Evolutionary conservation across 2,113 vertebrate species (phyloP).

Genomic region (Mustela nigripes): DNA sequence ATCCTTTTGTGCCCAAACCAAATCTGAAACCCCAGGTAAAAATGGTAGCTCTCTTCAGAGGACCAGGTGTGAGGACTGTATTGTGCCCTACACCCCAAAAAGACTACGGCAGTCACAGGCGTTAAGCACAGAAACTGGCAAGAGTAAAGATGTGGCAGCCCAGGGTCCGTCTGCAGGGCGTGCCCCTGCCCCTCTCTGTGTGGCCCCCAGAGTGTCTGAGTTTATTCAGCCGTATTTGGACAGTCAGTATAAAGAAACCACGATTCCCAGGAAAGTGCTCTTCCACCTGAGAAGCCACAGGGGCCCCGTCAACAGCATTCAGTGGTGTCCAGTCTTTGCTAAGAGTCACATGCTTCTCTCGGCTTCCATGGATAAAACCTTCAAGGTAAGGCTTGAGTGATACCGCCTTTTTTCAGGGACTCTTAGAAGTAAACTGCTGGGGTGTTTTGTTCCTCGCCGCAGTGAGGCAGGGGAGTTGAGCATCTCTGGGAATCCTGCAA

Average conservation of each 20-base stretch:
- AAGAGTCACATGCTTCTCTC: constrained; percentile 96
- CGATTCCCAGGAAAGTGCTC: constrained; percentile 89
- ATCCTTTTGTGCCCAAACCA: not conserved
- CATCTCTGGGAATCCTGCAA: rapidly evolving
- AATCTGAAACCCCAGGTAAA: not conserved
- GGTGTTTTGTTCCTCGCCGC: rapidly evolving
- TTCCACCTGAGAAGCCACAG: constrained; percentile 91
- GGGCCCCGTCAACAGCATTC: constrained; percentile 92
- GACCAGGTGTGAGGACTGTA: constrained; percentile 74
- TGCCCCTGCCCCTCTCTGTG: not conserved
- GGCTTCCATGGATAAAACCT: constrained; percentile 96
- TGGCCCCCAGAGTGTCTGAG: constrained; percentile 87
- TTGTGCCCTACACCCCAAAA: constrained; percentile 95
- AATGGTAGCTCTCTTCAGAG: constrained; percentile 61
- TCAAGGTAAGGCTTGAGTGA: constrained; percentile 91
- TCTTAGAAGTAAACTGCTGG: not conserved
- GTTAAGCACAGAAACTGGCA: not conserved
- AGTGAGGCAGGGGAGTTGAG: rapidly evolving
- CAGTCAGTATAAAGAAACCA: constrained; percentile 83
- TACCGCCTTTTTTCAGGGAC: not conserved
- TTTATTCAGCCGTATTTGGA: constrained; percentile 91
- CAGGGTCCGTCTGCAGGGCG: not conserved
- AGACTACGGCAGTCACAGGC: constrained; percentile 87
- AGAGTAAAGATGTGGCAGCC: constrained; percentile 7
- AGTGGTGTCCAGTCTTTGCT: constrained; percentile 93